Conservation (phyloP, 2,888 invertebrate genomes). For the Dinocampus coccinellae region DNA sequence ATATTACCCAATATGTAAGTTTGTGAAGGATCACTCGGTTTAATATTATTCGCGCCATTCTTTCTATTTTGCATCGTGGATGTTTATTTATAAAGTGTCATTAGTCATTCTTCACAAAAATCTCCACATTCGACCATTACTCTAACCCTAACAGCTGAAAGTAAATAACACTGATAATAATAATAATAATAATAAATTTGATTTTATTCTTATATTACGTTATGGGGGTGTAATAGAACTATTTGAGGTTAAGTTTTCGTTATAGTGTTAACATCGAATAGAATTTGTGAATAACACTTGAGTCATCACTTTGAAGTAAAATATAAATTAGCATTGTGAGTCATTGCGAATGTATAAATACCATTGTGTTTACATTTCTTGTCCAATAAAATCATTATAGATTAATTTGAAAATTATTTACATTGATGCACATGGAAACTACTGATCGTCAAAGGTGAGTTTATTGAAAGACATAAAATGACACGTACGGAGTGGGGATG, state of each 20-base stretch:
- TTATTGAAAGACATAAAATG: neutral
- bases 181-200: no score
- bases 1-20: neutral
- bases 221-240: neutral
- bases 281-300: neutral
- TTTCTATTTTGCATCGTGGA: neutral
- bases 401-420: neutral
- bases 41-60: neutral
- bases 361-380: neutral
- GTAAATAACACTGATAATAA: neutral
- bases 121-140: neutral
- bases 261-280: neutral
- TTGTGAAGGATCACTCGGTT: neutral
- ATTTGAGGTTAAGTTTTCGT: neutral
- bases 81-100: neutral
- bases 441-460: neutral
- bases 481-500: neutral
- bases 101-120: neutral
- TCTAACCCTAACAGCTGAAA: neutral
- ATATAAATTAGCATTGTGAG: neutral
- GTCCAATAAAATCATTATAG: neutral
- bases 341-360: neutral
- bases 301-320: neutral
- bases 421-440: neutral
- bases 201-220: neutral